Evolutionary conservation across 2,797 vertebrate genomes (phyloP), one percentile per base, ranked within the genome.

Genomic region (Sphenopsis melanotis): DNA sequence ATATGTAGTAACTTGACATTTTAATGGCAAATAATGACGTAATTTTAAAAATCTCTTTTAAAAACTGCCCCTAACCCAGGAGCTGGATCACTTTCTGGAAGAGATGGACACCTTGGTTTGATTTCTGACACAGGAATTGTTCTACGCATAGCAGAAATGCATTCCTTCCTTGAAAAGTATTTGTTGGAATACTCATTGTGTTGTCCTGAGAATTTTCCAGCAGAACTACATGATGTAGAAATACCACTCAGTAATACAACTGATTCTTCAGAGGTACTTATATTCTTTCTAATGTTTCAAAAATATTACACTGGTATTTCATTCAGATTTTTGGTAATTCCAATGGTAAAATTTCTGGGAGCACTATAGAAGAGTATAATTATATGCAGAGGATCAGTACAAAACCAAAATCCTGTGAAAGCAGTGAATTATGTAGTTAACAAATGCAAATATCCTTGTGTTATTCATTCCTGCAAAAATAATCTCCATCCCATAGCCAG

Each of bases 121-220:
- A 87, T 97, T 80, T 98, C 97, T 90, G 97, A 98, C 70, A 90
- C 92, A 15, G 97, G 94, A 76, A 92, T 98, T 95, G 96, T 97
- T 90, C 94, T 97, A 37, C 98, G 98, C 74, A 96, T 98, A 93
- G 97, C 94, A 95, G 97, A 98, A 97, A 98, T 98, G 93, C 98
- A 99, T 94, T 86, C 57, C 53, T 98, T 98, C 92, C 97, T 99
- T 64, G 97, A 96, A 95, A 85, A 83, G 23, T 94, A 98, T 90
- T 96, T 98, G 81, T 42, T 79, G 21, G 68, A 95, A 47, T 99
- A 98, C 97, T 97, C 97, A 77, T 8, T 90, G 30, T 98, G 98
- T 74, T 98, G 97, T 74, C 91, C 97, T 82, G 97, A 98, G 53
- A 96, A 97, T 46, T 96, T 96, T 92, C 98, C 97, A 34, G 78